A percentile compares a stretch with the other conserved stretches of the same genome.
phyloP scores from a whole-genome alignment of 1,140 invertebrate species.

The Drosophila pectinifera region DNA sequence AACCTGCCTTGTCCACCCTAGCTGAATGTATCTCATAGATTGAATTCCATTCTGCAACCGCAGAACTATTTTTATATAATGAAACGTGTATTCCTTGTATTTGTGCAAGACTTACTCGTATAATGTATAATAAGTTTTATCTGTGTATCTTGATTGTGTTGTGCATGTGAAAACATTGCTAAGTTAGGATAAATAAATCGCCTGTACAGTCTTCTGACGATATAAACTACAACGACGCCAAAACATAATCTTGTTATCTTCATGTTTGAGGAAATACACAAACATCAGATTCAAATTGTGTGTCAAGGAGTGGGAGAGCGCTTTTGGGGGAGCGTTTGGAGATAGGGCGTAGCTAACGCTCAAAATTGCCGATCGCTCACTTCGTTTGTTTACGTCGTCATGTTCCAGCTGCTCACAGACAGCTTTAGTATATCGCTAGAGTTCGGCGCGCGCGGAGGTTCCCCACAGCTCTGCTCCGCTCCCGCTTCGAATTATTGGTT shows the following conservation, averaged over 20 bases:
- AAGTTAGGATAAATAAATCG: constrained; percentile 14
- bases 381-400: constrained; percentile 36
- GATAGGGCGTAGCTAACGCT: constrained; percentile 21
- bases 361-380: constrained; percentile 35
- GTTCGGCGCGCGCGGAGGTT: constrained; percentile 52
- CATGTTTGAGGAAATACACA: not conserved
- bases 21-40: constrained; percentile 35
- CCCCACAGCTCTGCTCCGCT: constrained; percentile 4
- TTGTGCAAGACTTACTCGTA: constrained; percentile 42
- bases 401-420: constrained; percentile 27
- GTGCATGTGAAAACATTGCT: constrained; percentile 18
- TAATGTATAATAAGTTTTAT: constrained; percentile 20
- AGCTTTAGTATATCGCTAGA: constrained; percentile 50
- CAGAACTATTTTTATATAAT: constrained; percentile 27
- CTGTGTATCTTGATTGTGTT: constrained; percentile 15
- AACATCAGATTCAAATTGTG: not conserved
- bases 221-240: constrained; percentile 33
- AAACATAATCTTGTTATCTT: constrained; percentile 4
- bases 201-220: constrained; percentile 27
- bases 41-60: constrained; percentile 13
- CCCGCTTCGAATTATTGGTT: constrained; percentile 22
- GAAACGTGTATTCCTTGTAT: not conserved
- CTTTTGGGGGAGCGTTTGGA: not conserved
- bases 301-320: not conserved
- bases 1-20: constrained; percentile 10